phyloP scores from a whole-genome alignment of 2,888 invertebrate species.

The Ophion ellenae region DNA sequence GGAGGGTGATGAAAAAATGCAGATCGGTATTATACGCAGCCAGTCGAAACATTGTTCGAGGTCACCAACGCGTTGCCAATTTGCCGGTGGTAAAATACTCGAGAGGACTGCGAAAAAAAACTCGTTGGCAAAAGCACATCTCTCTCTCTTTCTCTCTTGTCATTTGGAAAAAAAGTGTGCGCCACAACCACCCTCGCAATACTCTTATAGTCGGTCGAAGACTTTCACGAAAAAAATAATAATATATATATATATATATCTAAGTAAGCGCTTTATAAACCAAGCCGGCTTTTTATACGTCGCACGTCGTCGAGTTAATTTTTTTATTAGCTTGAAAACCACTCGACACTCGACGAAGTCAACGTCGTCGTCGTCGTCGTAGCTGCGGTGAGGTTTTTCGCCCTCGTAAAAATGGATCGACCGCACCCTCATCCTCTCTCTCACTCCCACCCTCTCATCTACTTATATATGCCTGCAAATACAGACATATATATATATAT shows the following conservation, averaged over 20 bases:
- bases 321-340: constrained; percentile 82
- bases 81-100: constrained; percentile 60
- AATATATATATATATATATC: constrained; percentile 6
- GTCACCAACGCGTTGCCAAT: constrained; percentile 68
- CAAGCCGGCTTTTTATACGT: constrained; percentile 74
- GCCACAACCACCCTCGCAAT: constrained; percentile 34
- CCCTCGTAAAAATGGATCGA: constrained; percentile 72
- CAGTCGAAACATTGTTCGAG: constrained; percentile 68
- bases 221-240: constrained; percentile 19
- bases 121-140: constrained; percentile 51
- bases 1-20: constrained; percentile 20
- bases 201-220: constrained; percentile 43
- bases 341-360: constrained; percentile 74
- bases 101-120: constrained; percentile 58
- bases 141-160: constrained; percentile 28
- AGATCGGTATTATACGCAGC: constrained; percentile 27
- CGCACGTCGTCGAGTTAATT: constrained; percentile 76
- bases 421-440: constrained; percentile 53
- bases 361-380: constrained; percentile 69
- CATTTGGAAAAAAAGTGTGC: constrained; percentile 52
- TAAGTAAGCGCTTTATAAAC: constrained; percentile 73
- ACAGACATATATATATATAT: background rate
- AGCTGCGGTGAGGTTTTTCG: constrained; percentile 66
- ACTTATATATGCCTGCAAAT: background rate
- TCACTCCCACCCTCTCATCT: constrained; percentile 24